Conservation (phyloP, 2,113 vertebrate species). For the Lanius collurio region DNA sequence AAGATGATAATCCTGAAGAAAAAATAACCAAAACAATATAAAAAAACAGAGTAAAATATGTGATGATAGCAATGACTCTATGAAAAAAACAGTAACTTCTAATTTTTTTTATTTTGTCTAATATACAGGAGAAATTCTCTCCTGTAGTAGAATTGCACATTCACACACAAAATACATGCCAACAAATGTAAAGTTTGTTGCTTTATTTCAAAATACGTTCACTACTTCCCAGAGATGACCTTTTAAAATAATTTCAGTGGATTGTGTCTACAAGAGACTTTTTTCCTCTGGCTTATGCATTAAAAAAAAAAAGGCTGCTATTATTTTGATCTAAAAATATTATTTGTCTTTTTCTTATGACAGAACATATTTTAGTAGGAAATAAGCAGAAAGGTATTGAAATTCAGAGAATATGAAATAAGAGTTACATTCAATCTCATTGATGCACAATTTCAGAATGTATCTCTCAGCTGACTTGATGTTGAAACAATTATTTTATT, state of each 20-base stretch:
- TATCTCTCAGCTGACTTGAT: not conserved
- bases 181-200: not conserved
- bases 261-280: not conserved
- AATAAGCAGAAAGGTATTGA: not conserved
- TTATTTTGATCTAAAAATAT: not conserved
- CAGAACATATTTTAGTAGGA: not conserved
- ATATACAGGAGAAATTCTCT: not conserved
- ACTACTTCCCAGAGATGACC: not conserved
- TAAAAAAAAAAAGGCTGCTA: accelerated
- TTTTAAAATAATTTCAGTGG: not conserved
- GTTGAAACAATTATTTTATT: not conserved
- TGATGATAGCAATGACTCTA: not conserved
- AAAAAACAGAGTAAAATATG: not conserved
- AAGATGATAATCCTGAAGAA: not conserved
- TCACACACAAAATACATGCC: not conserved
- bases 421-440: not conserved
- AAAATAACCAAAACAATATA: not conserved
- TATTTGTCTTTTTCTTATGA: not conserved
- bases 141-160: not conserved
- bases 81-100: not conserved
- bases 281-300: not conserved
- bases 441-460: not conserved
- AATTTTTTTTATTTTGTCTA: not conserved
- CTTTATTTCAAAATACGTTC: not conserved
- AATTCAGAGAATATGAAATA: not conserved